Evolutionary conservation across 2,113 vertebrate species (phyloP).

Genomic region (Carollia perspicillata): DNA sequence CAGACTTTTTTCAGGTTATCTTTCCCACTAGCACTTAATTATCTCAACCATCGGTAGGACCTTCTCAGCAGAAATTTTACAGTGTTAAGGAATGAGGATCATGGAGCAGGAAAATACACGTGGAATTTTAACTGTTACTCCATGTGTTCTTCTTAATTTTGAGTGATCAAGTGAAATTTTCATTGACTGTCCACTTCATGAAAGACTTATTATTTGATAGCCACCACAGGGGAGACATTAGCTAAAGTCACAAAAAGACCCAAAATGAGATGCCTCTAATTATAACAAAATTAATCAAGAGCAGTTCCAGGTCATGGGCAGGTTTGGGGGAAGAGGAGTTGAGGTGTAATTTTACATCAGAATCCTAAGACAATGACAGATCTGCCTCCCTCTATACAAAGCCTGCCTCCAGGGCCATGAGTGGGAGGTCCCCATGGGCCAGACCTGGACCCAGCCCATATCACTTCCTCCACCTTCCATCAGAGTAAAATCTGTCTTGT

Average conservation of each 20-base stretch:
- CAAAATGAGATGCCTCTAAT: not conserved
- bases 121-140: not conserved
- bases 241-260: not conserved
- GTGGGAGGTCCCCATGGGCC: not conserved
- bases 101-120: not conserved
- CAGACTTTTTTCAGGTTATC: not conserved
- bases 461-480: not conserved
- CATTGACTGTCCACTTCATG: not conserved
- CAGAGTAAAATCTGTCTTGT: not conserved
- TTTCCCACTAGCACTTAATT: not conserved
- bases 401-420: accelerated
- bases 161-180: not conserved
- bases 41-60: not conserved
- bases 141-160: not conserved
- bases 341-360: not conserved
- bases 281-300: not conserved
- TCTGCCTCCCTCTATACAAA: not conserved
- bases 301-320: not conserved
- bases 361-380: not conserved
- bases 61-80: not conserved
- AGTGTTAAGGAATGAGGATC: not conserved
- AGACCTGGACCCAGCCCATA: too few species aligned
- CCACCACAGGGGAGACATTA: not conserved
- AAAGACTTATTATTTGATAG: not conserved
- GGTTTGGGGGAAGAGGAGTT: not conserved